These are phyloP conservation scores for Vollenhovia emeryi DNA, from an alignment of 1,140 invertebrate species.

Conservation along the genomic window DNA sequence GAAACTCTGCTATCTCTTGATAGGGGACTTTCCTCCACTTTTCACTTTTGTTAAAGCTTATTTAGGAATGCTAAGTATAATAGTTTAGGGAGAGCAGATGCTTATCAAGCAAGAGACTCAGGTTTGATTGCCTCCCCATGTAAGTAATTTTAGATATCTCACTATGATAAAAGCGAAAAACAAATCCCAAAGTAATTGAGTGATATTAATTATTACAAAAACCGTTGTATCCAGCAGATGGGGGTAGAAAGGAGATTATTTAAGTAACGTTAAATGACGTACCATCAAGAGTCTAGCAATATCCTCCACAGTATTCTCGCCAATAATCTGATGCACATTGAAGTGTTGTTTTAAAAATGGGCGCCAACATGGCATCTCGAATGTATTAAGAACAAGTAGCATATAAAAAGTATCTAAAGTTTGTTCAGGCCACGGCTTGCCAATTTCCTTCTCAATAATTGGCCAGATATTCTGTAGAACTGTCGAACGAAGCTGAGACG, in stretches of 20 bases:
- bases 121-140: neutral
- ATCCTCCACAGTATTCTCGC: slow-evolving; percentile 85
- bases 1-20: too few relatives aligned
- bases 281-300: slow-evolving; percentile 88
- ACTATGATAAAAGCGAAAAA: neutral
- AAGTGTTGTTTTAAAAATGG: slow-evolving; percentile 86
- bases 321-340: slow-evolving; percentile 85
- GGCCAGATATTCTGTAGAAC: slow-evolving; percentile 87
- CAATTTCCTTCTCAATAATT: slow-evolving; percentile 86
- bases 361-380: slow-evolving; percentile 76
- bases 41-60: slow-evolving; percentile 9
- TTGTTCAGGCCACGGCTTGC: slow-evolving; percentile 85
- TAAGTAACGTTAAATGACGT: slow-evolving; percentile 73
- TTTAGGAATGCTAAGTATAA: neutral
- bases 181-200: neutral
- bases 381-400: slow-evolving; percentile 78
- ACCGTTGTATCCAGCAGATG: neutral
- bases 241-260: neutral
- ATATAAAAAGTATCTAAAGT: slow-evolving; percentile 83
- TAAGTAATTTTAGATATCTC: neutral
- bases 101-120: neutral
- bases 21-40: too few relatives aligned
- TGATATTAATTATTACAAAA: neutral
- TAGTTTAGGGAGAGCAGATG: too few relatives aligned
- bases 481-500: too few relatives aligned